Conservation (phyloP, 2,797 vertebrate species). For the Pogonophryne albipinna region DNA sequence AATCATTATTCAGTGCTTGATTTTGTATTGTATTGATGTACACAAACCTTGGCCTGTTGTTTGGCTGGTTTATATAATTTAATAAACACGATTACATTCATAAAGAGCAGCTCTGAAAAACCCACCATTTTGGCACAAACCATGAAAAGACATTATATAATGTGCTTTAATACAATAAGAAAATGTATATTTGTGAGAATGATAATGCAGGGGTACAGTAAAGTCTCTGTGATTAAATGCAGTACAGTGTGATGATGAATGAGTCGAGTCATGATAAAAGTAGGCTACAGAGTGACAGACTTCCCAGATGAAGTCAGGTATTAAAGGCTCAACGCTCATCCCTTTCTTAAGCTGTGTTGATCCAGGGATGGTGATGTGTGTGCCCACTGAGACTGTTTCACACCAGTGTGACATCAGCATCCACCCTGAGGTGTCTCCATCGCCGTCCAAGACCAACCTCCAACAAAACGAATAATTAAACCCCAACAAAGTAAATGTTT, state of each 20-base stretch:
- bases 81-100: conserved; percentile 54
- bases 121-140: neutral
- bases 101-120: conserved; percentile 17
- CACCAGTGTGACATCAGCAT: conserved; percentile 48
- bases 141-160: neutral
- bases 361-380: conserved; percentile 52
- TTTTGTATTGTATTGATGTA: neutral
- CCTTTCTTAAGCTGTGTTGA: conserved; percentile 60
- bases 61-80: neutral
- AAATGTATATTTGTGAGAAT: neutral
- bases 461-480: conserved; percentile 36
- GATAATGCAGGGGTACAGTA: neutral
- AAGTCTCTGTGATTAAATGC: neutral
- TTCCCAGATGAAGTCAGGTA: conserved; percentile 36
- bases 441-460: conserved; percentile 13
- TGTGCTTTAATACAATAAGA: neutral
- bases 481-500: conserved; percentile 20
- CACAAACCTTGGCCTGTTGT: neutral
- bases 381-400: conserved; percentile 50
- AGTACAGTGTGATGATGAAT: conserved; percentile 23
- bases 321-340: conserved; percentile 64
- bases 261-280: conserved; percentile 55
- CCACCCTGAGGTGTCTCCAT: conserved; percentile 40
- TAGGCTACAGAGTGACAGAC: conserved; percentile 12
- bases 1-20: conserved; percentile 35